Evolutionary conservation across 2,888 invertebrate genomes (phyloP).

Genomic region (Sialis lutaria): DNA sequence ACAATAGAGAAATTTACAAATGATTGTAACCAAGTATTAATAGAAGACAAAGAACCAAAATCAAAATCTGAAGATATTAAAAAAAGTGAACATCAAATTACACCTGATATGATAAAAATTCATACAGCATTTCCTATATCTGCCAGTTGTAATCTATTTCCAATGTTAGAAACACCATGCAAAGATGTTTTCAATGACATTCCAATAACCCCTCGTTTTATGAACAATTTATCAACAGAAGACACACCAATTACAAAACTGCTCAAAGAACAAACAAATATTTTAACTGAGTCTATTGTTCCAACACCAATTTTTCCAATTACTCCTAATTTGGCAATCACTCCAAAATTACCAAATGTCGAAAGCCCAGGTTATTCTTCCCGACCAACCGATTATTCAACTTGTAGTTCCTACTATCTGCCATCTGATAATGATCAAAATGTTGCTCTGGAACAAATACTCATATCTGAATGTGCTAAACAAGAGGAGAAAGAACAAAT

Average conservation of each 20-base stretch:
- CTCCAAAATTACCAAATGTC: constrained; percentile 12
- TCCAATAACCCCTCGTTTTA: constrained; percentile 18
- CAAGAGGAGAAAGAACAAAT: constrained; percentile 1
- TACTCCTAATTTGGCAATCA: constrained; percentile 20
- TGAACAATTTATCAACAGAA: constrained; percentile 9
- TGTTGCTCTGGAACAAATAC: constrained; percentile 17
- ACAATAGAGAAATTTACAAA: not conserved
- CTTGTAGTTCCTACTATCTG: constrained; percentile 22
- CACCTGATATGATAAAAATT: constrained; percentile 8
- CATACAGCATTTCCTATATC: constrained; percentile 8
- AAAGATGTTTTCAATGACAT: constrained; percentile 11
- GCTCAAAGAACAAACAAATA: constrained; percentile 19
- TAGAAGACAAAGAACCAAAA: not conserved
- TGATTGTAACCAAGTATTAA: not conserved
- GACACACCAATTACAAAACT: constrained; percentile 21
- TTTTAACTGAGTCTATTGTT: constrained; percentile 18
- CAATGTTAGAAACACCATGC: constrained; percentile 16
- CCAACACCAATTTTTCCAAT: constrained; percentile 21
- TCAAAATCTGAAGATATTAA: not conserved
- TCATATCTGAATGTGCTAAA: constrained; percentile 18
- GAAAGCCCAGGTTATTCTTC: constrained; percentile 11
- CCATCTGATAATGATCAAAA: constrained; percentile 23
- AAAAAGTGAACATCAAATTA: constrained; percentile 3
- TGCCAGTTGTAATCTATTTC: constrained; percentile 14
- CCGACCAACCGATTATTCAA: constrained; percentile 23